phyloP scores from a whole-genome alignment of 2,113 vertebrate genomes.

The Macrotis lagotis region DNA sequence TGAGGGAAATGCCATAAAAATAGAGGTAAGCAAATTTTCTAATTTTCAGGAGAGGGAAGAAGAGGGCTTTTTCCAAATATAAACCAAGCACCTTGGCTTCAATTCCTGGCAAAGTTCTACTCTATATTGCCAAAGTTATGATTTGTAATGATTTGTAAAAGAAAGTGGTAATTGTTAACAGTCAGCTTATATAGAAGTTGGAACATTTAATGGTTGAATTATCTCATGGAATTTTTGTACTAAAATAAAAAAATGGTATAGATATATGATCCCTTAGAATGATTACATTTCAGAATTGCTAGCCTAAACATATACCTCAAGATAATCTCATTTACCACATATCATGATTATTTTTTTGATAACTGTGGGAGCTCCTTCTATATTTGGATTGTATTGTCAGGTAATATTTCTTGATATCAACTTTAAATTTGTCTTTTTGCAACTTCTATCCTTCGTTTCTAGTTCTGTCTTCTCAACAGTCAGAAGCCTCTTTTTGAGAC shows the following conservation, averaged over 20 bases:
- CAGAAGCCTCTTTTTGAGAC: background rate
- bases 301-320: background rate
- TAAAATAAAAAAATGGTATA: background rate
- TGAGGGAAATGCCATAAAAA: background rate
- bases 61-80: background rate
- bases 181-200: background rate
- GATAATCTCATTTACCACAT: background rate
- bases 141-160: background rate
- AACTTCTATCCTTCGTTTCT: background rate
- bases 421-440: background rate
- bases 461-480: background rate
- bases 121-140: background rate
- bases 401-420: background rate
- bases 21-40: background rate
- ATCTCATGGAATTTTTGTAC: background rate
- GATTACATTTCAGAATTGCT: background rate
- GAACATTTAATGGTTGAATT: background rate
- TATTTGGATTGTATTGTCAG: background rate
- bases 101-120: background rate
- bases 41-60: background rate
- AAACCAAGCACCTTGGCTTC: background rate
- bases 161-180: background rate
- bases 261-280: background rate
- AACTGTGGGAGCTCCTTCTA: background rate
- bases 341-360: background rate